These are phyloP conservation scores for Erynnis tages DNA, from an alignment of 2,888 invertebrate genomes.

Conservation along the genomic window DNA sequence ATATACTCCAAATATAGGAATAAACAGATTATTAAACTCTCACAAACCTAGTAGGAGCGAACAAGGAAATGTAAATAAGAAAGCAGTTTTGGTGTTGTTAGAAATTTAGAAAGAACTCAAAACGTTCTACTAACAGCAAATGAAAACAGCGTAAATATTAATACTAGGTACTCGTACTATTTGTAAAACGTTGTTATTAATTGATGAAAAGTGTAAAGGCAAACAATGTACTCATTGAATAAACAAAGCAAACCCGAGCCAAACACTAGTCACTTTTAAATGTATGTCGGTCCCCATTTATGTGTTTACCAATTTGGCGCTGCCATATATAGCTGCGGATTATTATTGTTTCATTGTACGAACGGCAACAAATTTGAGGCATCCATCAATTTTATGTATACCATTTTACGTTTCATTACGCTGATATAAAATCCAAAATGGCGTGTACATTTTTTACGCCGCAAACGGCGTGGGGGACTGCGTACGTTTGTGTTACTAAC, in stretches of 20 bases:
- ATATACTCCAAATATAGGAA: slow-evolving; percentile 13
- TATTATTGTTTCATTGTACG: slow-evolving; percentile 42
- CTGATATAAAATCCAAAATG: slow-evolving; percentile 34
- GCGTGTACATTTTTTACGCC: slow-evolving; percentile 30
- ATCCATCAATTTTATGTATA: slow-evolving; percentile 34
- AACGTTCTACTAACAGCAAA: too few species aligned
- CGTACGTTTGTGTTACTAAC: slow-evolving; percentile 36
- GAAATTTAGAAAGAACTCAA: too few species aligned
- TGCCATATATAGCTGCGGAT: slow-evolving; percentile 37
- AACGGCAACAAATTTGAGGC: slow-evolving; percentile 34
- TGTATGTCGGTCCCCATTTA: slow-evolving; percentile 38
- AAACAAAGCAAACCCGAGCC: slow-evolving; percentile 28
- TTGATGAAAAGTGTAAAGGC: slow-evolving; percentile 1
- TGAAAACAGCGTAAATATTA: neutral
- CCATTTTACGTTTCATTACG: slow-evolving; percentile 36
- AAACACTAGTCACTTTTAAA: slow-evolving; percentile 35
- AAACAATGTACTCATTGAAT: neutral
- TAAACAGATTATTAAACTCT: neutral
- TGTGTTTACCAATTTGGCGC: slow-evolving; percentile 40
- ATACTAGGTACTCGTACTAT: neutral
- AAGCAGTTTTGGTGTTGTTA: too few species aligned
- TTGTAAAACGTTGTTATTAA: neutral
- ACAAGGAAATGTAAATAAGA: too few species aligned
- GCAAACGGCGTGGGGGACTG: slow-evolving; percentile 23
- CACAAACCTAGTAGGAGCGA: too few species aligned